Evolutionary conservation across 2,888 invertebrate species (phyloP).

Genomic region (Serripes groenlandicus): DNA sequence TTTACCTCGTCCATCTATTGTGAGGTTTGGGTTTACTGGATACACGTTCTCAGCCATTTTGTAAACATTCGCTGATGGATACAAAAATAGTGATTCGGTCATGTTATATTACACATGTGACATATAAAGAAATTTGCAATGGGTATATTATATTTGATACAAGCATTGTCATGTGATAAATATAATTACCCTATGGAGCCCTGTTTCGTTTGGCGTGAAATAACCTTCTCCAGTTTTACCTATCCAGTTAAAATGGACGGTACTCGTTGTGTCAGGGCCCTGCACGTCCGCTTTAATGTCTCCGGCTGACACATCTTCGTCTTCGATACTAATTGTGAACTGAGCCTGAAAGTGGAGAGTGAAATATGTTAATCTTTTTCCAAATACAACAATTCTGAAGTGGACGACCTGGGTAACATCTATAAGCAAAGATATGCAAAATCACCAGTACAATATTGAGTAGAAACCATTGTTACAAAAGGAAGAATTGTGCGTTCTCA

Average conservation of each 20-base stretch:
- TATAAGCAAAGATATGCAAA: too few relatives aligned
- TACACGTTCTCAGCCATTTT: too few relatives aligned
- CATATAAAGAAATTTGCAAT: too few relatives aligned
- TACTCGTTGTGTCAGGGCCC: constrained; percentile 91
- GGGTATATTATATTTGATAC: too few relatives aligned
- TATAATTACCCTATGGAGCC: constrained; percentile 93
- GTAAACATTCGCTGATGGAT: too few relatives aligned
- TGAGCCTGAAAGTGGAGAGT: constrained; percentile 79
- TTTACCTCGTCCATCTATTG: too few relatives aligned
- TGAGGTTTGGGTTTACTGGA: too few relatives aligned
- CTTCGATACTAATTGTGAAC: constrained; percentile 74
- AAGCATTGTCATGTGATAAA: too few relatives aligned
- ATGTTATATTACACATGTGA: too few relatives aligned
- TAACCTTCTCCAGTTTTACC: constrained; percentile 92
- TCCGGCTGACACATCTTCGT: constrained; percentile 90
- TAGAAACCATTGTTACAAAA: not conserved
- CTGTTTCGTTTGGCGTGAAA: constrained; percentile 95
- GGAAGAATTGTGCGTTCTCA: not conserved
- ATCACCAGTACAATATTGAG: too few relatives aligned
- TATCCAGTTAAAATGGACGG: constrained; percentile 88
- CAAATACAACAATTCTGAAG: not conserved
- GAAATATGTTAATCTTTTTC: not conserved
- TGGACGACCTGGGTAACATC: too few relatives aligned
- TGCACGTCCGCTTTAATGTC: constrained; percentile 92
- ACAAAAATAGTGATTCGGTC: too few relatives aligned